Base-by-base conservation (phyloP, 2,797 vertebrate species). In the Garrulus glandarius region DNA sequence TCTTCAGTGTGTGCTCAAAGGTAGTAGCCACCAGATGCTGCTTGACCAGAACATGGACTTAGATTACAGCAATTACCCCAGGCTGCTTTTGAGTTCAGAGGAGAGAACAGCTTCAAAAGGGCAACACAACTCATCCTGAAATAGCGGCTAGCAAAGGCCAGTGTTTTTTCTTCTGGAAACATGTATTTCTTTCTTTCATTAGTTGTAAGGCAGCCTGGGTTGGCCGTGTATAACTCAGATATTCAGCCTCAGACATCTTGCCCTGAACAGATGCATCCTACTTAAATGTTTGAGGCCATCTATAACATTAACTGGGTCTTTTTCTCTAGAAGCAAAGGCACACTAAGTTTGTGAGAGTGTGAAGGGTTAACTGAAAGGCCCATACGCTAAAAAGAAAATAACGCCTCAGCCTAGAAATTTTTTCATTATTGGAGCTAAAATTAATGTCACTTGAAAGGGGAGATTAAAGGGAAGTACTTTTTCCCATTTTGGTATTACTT, bases 381-480 rank as follows among this genome's bases (percentile, higher is more conserved):
- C 19, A 46, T 72, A 52, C 14, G 14, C 50, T 78, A 61, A 95
- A 95, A 75, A 74, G 32, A 85, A 88, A 89, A 69, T 84, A 86
- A 70, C 61, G 79, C 69, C 55, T 77, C 22, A 74, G 44, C 49
- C 41, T 72, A 63, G 13, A 83, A 22, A 0, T 53, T 57, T 80
- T 88, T 84, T 80, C n/a, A 1, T 65, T 90, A 59, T 69, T 92
- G 9, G 13, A 93, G 47, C 71, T 76, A 87, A 92, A 97, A 95
- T 82, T 84, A 90, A 74, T 70, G 41, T 94, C 67, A 92, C 59
- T 95, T 95, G 88, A 94, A 95, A 94, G 74, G 79, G 11, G 32
- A 89, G 77, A 95, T 93, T 84, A 94, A 76, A 87, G 27, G 11
- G 70, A 84, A 77, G 27, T 27, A 60, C 5, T 76, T 84, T 52